Evolutionary conservation across 2,113 vertebrate genomes (phyloP).

Genomic region (Phoenicopterus ruber): DNA sequence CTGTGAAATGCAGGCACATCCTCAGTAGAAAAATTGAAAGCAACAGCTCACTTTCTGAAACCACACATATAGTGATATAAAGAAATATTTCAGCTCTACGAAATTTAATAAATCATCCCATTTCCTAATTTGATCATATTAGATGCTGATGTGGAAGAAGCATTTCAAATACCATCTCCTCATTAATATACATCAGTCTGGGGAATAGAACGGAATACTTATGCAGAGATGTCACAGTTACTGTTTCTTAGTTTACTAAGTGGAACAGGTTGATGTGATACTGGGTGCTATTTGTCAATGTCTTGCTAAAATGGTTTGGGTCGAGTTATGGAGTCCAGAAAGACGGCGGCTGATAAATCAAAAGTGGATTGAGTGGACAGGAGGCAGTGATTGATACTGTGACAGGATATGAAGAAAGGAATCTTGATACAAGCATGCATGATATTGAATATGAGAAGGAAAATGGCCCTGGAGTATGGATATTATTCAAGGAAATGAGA

Average conservation of each 20-base stretch:
- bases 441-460: conserved; percentile 86
- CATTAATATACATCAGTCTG: conserved; percentile 91
- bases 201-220: conserved; percentile 81
- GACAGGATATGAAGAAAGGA: conserved; percentile 94
- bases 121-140: conserved; percentile 89
- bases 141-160: conserved; percentile 87
- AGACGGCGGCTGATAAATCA: conserved; percentile 96
- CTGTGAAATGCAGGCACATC: conserved; percentile 74
- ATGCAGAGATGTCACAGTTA: conserved; percentile 85
- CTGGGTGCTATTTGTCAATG: conserved; percentile 89
- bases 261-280: conserved; percentile 90
- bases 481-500: conserved; percentile 97
- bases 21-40: conserved; percentile 81
- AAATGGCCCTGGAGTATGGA: conserved; percentile 85
- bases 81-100: conserved; percentile 81
- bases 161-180: conserved; percentile 82
- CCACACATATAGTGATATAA: conserved; percentile 75
- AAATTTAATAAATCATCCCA: conserved; percentile 87
- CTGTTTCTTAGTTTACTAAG: conserved; percentile 86
- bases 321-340: conserved; percentile 90
- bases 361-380: conserved; percentile 99
- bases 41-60: conserved; percentile 82
- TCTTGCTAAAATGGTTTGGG: conserved; percentile 95
- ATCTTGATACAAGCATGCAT: conserved; percentile 79
- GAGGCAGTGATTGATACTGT: conserved; percentile 97